Evolutionary conservation across 2,797 vertebrate species (phyloP).

Genomic region (Gadopsis marmoratus): DNA sequence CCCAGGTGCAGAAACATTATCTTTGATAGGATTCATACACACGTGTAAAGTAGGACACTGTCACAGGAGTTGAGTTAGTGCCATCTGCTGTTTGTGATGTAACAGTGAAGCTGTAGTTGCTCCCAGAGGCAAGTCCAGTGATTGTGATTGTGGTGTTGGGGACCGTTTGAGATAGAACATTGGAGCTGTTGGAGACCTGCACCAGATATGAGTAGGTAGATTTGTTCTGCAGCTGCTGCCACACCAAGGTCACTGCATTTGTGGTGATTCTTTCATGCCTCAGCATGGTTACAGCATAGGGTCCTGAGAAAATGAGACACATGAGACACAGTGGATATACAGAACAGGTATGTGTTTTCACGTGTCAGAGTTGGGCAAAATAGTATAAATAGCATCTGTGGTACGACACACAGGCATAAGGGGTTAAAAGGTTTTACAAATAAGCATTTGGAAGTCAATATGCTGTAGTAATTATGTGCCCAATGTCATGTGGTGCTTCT

Average conservation of each 20-base stretch:
- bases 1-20: neutral
- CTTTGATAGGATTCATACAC: conserved; percentile 33
- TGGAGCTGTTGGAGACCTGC: neutral
- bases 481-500: neutral
- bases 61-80: conserved; percentile 66
- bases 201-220: conserved; percentile 63
- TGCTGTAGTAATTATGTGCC: neutral
- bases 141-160: neutral
- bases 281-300: conserved; percentile 60
- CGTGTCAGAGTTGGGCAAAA: neutral
- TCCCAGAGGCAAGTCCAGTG: conserved; percentile 71
- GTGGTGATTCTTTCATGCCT: conserved; percentile 50
- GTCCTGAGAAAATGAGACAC: conserved; percentile 67
- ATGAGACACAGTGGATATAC: neutral
- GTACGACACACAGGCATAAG: neutral
- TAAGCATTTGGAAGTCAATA: neutral
- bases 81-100: conserved; percentile 62
- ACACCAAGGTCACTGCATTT: conserved; percentile 66
- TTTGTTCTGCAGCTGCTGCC: conserved; percentile 61
- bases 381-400: neutral
- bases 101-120: conserved; percentile 77
- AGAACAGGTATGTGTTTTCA: neutral
- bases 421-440: neutral
- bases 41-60: conserved; percentile 74
- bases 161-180: fast-evolving